Conservation (phyloP, 2,113 vertebrate species). For the Dolichallabes microphthalmus region DNA sequence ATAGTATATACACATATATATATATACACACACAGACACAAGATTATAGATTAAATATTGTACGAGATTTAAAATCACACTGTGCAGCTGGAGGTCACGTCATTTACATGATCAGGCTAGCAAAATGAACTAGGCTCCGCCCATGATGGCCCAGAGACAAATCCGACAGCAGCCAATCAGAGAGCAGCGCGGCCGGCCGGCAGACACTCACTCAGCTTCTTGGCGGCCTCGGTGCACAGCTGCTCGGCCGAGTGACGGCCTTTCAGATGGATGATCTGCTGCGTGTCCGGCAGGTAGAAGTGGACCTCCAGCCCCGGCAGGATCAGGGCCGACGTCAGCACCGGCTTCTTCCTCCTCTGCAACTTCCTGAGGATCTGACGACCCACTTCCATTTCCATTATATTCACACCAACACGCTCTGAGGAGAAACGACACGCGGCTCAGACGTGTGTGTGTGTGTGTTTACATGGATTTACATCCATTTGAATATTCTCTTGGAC, state of each 20-base stretch:
- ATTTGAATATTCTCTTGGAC: background rate
- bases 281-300: constrained; percentile 75
- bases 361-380: constrained; percentile 85
- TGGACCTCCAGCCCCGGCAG: constrained; percentile 75
- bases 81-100: too few relatives aligned
- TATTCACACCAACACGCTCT: constrained; percentile 31
- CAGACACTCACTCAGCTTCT: constrained; percentile 75
- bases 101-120: too few relatives aligned
- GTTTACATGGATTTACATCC: too few relatives aligned
- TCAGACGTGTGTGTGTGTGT: background rate
- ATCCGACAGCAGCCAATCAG: background rate
- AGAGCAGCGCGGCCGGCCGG: background rate
- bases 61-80: too few relatives aligned
- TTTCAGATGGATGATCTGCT: constrained; percentile 62
- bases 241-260: constrained; percentile 77
- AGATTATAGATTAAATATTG: too few relatives aligned
- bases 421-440: constrained; percentile 56
- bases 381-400: constrained; percentile 66
- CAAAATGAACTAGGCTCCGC: background rate
- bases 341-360: constrained; percentile 72
- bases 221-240: constrained; percentile 77
- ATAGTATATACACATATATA: too few relatives aligned
- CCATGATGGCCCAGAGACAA: background rate
- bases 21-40: too few relatives aligned
- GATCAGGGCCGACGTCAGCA: constrained; percentile 61